phyloP scores from a whole-genome alignment of 2,888 invertebrate species.

The Aleiodes testaceus region DNA sequence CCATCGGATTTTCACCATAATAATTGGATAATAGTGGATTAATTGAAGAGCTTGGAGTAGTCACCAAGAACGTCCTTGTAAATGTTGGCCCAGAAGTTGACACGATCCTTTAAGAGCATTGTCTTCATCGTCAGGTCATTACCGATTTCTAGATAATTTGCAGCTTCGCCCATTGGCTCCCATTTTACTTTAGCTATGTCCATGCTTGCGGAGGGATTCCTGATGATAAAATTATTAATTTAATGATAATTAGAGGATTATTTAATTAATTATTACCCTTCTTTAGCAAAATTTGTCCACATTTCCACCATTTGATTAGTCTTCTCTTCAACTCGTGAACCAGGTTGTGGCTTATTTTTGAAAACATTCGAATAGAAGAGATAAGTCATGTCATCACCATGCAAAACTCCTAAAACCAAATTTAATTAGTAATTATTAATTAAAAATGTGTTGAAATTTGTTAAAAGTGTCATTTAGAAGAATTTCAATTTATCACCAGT shows the following conservation, averaged over 20 bases:
- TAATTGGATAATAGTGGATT: slow-evolving; percentile 23
- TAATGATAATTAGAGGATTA: no score
- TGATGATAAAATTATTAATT: slow-evolving; percentile 63
- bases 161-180: slow-evolving; percentile 65
- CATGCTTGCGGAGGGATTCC: slow-evolving; percentile 70
- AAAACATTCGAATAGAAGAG: slow-evolving; percentile 71
- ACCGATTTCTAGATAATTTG: slow-evolving; percentile 71
- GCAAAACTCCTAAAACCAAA: slow-evolving; percentile 68
- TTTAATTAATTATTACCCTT: slow-evolving; percentile 71
- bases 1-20: neutral
- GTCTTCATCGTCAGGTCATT: slow-evolving; percentile 63
- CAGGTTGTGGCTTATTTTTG: slow-evolving; percentile 66
- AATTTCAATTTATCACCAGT: no score
- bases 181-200: slow-evolving; percentile 68
- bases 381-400: slow-evolving; percentile 75
- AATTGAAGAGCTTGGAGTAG: slow-evolving; percentile 54
- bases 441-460: no score
- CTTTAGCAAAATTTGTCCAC: slow-evolving; percentile 74
- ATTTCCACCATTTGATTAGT: slow-evolving; percentile 71
- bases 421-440: neutral
- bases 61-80: slow-evolving; percentile 64
- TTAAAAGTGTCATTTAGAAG: no score
- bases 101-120: slow-evolving; percentile 66
- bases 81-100: slow-evolving; percentile 73
- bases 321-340: slow-evolving; percentile 66